Base-by-base conservation (phyloP, 2,113 vertebrate species). In the Cichladusa arquata region DNA sequence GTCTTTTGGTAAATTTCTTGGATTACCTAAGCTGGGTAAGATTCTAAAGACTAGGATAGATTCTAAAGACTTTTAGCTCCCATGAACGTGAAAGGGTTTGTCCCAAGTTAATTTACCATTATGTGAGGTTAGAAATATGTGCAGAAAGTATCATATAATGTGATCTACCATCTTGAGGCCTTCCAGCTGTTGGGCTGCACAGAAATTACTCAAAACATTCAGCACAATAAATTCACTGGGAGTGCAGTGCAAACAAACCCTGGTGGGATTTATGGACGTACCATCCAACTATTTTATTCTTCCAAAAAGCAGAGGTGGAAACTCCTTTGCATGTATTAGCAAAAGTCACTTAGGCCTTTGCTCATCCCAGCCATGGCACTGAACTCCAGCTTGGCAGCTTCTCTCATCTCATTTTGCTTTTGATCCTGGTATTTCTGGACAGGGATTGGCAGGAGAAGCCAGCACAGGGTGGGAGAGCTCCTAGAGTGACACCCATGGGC, bases 401-500 rank as follows among this genome's bases (percentile, higher is more conserved):
- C 58, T 78, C 47, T 58, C 40, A 4, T 15, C 29, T 80, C 6
- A 0, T 77, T 88, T 90, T 73, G 72, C 25, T 83, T 91, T 73
- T 44, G 29, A 74, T 71, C 44, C 56, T 47, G 17, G 3, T 57
- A 12, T 47, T 40, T 74, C 64, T 48, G 67, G 67, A 36, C 19
- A 60, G 51, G 64, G 47, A 78, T 53, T 73, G 89, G 86, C 57
- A 65, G 13, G 17, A 36, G 64, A 66, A 79, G 42, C 26, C 74
- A 57, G 14, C 57, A 20, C 9, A 25, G 4, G 50, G 25, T 64
- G 62, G 33, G 53, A 85, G 73, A 81, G 7, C 18, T 40, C 45
- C 19, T 19, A 2, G 11, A 1, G 12, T 24, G 34, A 25, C 44
- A 24, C 56, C 66, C 5, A 3, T 12, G 51, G 61, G 5, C 1